Conservation (phyloP, 2,113 vertebrate species). For the Lycocorax pyrrhopterus region DNA sequence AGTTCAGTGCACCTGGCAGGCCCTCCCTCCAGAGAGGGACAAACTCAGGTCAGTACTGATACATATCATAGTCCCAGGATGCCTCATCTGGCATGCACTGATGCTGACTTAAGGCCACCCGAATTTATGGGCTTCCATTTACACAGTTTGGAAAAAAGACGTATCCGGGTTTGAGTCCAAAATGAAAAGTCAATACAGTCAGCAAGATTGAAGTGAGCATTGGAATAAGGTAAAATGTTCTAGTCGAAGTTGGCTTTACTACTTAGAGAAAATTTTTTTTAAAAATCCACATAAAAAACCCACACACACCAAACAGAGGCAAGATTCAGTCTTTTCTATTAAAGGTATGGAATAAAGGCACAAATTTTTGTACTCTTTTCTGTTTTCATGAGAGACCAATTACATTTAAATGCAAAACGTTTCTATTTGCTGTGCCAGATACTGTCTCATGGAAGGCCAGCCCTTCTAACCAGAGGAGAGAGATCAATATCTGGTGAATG, state of each 20-base stretch:
- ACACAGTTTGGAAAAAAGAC: neutral
- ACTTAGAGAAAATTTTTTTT: neutral
- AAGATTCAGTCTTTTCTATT: neutral
- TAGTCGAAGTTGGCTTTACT: neutral
- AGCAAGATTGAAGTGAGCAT: neutral
- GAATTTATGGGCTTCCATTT: neutral
- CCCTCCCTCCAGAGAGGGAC: neutral
- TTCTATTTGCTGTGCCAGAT: neutral
- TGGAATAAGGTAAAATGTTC: neutral
- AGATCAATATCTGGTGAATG: slow-evolving; percentile 16
- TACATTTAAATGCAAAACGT: neutral
- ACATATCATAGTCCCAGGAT: neutral
- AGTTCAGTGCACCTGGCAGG: neutral
- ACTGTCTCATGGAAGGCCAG: neutral
- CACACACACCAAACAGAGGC: neutral
- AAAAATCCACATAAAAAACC: neutral
- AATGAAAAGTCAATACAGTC: neutral
- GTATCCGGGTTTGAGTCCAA: neutral
- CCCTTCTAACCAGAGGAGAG: neutral
- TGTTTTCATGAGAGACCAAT: neutral
- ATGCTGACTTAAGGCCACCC: neutral
- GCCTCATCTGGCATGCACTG: neutral
- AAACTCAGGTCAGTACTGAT: neutral
- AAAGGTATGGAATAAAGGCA: neutral
- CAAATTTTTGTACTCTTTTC: neutral